Evolutionary conservation across 2,113 vertebrate genomes (phyloP).

Genomic region (Tamias sibiricus): DNA sequence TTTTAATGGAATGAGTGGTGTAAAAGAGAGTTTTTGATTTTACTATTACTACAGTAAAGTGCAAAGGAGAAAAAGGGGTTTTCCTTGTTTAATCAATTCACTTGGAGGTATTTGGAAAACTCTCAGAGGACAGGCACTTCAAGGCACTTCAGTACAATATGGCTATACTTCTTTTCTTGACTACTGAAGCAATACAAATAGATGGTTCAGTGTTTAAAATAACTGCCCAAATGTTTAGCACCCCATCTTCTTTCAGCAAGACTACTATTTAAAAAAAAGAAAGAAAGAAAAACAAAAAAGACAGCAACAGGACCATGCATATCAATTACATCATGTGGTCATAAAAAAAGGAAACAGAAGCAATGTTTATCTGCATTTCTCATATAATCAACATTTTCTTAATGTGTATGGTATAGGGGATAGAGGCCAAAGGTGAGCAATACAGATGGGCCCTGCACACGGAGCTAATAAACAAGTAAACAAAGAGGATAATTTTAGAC

Average conservation of each 20-base stretch:
- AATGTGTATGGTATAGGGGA: neutral
- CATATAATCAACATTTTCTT: neutral
- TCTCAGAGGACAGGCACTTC: neutral
- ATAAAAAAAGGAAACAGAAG: neutral
- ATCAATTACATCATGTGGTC: neutral
- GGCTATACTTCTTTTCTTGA: neutral
- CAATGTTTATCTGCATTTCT: neutral
- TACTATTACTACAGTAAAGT: neutral
- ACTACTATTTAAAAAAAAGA: neutral
- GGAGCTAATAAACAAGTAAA: neutral
- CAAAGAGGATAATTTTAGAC: neutral
- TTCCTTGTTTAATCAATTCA: slow-evolving; percentile 31
- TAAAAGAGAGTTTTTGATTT: neutral
- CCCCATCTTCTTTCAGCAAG: neutral
- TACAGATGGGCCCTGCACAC: neutral
- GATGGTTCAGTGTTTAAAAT: neutral
- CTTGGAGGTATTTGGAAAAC: neutral
- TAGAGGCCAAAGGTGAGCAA: neutral
- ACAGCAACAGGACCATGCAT: neutral
- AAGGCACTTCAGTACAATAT: neutral
- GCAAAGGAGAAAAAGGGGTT: neutral
- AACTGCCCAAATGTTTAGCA: neutral
- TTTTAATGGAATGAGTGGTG: neutral
- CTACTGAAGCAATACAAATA: neutral
- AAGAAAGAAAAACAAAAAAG: neutral